phyloP scores from a whole-genome alignment of 2,888 invertebrate genomes.

The Papilio gigon region DNA sequence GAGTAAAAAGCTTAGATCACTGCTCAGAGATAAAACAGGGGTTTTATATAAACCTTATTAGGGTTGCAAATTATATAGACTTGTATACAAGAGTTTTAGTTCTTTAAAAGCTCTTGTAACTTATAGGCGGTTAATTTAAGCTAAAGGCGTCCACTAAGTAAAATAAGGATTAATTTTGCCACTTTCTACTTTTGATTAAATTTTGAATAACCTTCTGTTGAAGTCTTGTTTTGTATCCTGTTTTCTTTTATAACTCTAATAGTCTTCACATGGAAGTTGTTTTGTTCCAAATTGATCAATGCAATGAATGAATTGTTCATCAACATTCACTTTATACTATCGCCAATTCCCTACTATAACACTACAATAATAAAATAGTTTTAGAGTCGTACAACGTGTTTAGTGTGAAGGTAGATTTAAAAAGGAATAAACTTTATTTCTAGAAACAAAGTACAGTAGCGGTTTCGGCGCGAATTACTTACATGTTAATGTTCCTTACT shows the following conservation, averaged over 20 bases:
- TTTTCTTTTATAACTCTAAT: too few relatives aligned
- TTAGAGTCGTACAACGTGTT: neutral
- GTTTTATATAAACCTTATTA: slow-evolving; percentile 17
- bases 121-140: neutral
- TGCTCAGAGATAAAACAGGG: slow-evolving; percentile 12
- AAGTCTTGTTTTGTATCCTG: too few relatives aligned
- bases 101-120: slow-evolving; percentile 2
- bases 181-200: too few relatives aligned
- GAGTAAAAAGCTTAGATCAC: neutral
- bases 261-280: too few relatives aligned
- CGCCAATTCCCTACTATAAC: too few relatives aligned
- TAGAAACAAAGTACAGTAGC: slow-evolving; percentile 23
- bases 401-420: neutral
- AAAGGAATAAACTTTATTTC: slow-evolving; percentile 17
- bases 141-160: slow-evolving; percentile 3
- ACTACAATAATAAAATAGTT: neutral
- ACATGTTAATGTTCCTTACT: slow-evolving; percentile 32
- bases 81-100: neutral
- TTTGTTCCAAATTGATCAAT: too few relatives aligned
- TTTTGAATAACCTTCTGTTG: too few relatives aligned
- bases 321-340: too few relatives aligned
- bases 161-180: too few relatives aligned
- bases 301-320: too few relatives aligned
- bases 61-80: slow-evolving; percentile 7
- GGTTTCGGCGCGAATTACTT: slow-evolving; percentile 26